Base-by-base conservation (phyloP, 2,797 vertebrate genomes). In the Hippocampus kuda region DNA sequence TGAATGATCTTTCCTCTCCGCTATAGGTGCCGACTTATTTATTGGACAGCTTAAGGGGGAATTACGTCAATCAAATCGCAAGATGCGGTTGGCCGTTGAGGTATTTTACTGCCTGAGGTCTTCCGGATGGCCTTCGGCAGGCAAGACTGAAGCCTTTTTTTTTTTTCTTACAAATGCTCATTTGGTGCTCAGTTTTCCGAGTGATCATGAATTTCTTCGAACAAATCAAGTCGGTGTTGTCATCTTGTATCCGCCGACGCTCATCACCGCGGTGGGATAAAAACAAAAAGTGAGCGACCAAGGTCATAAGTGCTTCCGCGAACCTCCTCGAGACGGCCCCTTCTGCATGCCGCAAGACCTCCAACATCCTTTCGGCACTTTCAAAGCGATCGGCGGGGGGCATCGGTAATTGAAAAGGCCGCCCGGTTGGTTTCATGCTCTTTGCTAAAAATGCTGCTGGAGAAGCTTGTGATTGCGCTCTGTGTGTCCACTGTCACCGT, bases 391-490 rank as follows among this genome's bases (percentile, higher is more conserved):
- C 63, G 48, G 75, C 80, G 68, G 13, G 73, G 78, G 75, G 24
- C 72, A 59, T 61, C 72, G 83, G 77, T 84, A 75, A 87, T 87
- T 84, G 81, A 72, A 59, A 81, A 77, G 1, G 48, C 77, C n/a
- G n/a, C 72, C 65, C 42, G 6, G 80, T 71, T 82, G 78, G 70
- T 74, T 74, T 75, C 82, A 62, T 70, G 27, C 27, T 73, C 72
- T 68, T 72, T 67, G 38, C 73, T 85, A 70, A 69, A 80, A 87
- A 83, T 72, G 77, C 78, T 79, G 74, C 75, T 85, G 83, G 74
- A 81, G 75, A 83, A 75, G 65, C 74, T 83, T 77, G 72, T 81
- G 82, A 85, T 83, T 84, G 79, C 81, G 72, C 72, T 78, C 72
- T 26, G 72, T 83, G 81, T 82, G 79, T 72, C 83, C 79, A 74